Percentiles rank a stretch among this genome's conserved stretches.
Evolutionary conservation across 2,888 invertebrate species (phyloP).

Genomic region (Petrolisthes manimaculis): DNA sequence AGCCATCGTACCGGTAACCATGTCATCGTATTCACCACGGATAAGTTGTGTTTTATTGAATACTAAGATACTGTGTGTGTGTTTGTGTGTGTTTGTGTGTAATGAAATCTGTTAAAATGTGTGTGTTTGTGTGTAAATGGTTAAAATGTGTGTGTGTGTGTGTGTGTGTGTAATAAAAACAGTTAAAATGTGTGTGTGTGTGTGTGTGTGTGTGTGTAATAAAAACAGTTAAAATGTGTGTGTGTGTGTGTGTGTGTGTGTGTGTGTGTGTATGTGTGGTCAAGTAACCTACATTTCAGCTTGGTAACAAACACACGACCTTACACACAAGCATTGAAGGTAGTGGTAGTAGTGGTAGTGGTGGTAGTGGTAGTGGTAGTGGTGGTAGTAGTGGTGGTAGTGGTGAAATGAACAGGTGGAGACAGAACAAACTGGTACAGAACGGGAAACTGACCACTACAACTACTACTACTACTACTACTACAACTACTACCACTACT

Average conservation of each 20-base stretch:
- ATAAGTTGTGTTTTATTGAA: neutral
- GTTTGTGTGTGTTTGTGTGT: slow-evolving; percentile 21
- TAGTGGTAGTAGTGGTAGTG: too few species aligned
- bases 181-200: slow-evolving; percentile 18
- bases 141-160: neutral
- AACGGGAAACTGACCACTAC: neutral
- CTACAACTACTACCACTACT: slow-evolving; percentile 14
- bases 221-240: neutral
- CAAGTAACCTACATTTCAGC: neutral
- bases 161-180: neutral
- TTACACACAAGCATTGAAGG: too few species aligned
- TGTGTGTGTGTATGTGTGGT: neutral
- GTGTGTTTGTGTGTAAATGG: slow-evolving; percentile 16
- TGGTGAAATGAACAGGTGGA: too few species aligned
- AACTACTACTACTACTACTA: slow-evolving; percentile 14
- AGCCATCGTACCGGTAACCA: neutral
- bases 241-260: slow-evolving; percentile 30
- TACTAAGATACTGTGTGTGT: neutral
- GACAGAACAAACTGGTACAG: too few species aligned
- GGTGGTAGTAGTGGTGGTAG: too few species aligned
- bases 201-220: neutral
- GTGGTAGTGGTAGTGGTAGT: too few species aligned
- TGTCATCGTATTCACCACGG: too few species aligned
- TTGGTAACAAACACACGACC: neutral
- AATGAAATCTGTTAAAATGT: neutral